Conservation (phyloP, 2,797 vertebrate genomes). For the Lindbergichthys nudifrons region DNA sequence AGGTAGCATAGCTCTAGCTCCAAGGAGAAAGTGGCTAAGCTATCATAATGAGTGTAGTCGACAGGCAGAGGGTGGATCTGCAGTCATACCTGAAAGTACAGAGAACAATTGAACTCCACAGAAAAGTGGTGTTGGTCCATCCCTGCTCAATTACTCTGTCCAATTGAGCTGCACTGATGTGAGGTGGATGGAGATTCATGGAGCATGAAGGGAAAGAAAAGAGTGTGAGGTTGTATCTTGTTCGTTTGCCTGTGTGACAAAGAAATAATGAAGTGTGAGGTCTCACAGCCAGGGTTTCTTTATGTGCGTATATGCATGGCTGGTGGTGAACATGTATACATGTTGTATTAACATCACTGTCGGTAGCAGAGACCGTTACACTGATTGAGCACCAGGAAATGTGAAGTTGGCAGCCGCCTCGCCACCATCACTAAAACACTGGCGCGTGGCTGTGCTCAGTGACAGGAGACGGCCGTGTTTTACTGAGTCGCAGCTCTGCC, state of each 20-base stretch:
- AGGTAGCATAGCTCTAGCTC: too few relatives aligned
- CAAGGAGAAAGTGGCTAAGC: too few relatives aligned
- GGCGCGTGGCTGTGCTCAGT: conserved; percentile 27
- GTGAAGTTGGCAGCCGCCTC: conserved; percentile 27
- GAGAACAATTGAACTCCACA: conserved; percentile 21
- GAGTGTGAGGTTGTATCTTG: conserved; percentile 14
- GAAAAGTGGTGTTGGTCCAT: conserved; percentile 32
- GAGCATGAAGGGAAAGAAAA: conserved; percentile 23
- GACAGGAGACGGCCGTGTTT: conserved; percentile 56
- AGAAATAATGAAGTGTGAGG: conserved; percentile 20
- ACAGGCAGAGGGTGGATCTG: conserved; percentile 7
- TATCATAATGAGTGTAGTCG: conserved; percentile 18
- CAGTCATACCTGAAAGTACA: conserved; percentile 30
- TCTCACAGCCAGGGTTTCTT: conserved; percentile 17
- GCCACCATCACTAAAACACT: conserved; percentile 40
- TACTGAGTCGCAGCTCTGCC: conserved; percentile 36
- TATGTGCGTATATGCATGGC: conserved; percentile 10
- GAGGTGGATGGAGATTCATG: conserved; percentile 39
- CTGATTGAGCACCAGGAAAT: conserved; percentile 61
- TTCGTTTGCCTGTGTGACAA: conserved; percentile 45
- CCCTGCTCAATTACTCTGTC: conserved; percentile 31
- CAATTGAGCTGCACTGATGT: conserved; percentile 39
- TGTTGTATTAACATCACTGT: conserved; percentile 23
- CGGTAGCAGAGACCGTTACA: conserved; percentile 39
- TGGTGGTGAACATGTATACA: not conserved